These are phyloP conservation scores for Dermochelys coriacea DNA, from an alignment of 2,797 vertebrate genomes.

Conservation along the genomic window DNA sequence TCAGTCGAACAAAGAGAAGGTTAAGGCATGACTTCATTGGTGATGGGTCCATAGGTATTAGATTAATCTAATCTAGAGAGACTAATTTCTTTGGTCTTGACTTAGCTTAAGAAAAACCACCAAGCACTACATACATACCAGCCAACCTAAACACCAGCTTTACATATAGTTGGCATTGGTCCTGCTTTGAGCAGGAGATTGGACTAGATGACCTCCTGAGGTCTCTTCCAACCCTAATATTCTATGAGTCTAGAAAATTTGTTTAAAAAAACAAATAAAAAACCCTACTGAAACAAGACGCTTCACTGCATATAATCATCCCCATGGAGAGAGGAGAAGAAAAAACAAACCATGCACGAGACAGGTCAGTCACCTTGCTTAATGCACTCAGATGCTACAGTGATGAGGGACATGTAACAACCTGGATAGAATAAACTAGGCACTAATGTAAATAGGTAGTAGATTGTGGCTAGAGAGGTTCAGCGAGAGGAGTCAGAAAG, in stretches of 20 bases:
- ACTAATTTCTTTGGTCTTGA: not conserved
- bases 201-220: no score
- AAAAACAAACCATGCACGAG: not conserved
- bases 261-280: not conserved
- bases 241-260: not conserved
- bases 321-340: not conserved
- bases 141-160: not conserved
- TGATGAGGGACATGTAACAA: not conserved
- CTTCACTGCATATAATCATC: accelerated
- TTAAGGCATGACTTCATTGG: not conserved
- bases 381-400: not conserved
- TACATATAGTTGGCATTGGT: not conserved
- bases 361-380: not conserved
- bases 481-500: not conserved
- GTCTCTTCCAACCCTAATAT: no score
- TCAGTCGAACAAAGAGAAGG: not conserved
- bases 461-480: not conserved
- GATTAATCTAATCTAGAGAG: not conserved
- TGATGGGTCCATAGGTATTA: not conserved
- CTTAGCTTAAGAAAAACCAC: not conserved
- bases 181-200: no score
- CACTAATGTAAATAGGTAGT: not conserved
- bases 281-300: not conserved
- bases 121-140: not conserved
- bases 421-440: not conserved